These are phyloP conservation scores for Diarsia mendica DNA, from an alignment of 2,888 invertebrate species.

Conservation along the genomic window DNA sequence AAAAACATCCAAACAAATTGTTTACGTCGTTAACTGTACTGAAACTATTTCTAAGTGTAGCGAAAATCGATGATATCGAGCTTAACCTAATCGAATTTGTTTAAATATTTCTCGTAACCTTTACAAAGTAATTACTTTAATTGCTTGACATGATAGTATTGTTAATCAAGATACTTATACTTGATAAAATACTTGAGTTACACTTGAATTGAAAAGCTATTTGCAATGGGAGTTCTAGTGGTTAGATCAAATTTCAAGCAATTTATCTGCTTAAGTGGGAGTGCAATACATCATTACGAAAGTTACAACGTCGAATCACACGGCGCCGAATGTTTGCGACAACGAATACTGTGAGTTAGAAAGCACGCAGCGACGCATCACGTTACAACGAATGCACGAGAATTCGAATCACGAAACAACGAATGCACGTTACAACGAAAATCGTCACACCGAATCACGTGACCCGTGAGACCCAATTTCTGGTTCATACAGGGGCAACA, in stretches of 20 bases:
- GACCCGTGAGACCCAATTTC: not conserved
- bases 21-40: slow-evolving; percentile 8
- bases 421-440: too few relatives aligned
- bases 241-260: not conserved
- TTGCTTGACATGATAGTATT: slow-evolving; percentile 57
- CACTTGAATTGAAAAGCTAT: slow-evolving; percentile 33
- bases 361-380: too few relatives aligned
- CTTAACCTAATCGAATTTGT: slow-evolving; percentile 62
- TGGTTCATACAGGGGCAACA: not conserved
- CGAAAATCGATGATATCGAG: slow-evolving; percentile 62
- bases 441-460: too few relatives aligned
- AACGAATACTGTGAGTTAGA: too few relatives aligned
- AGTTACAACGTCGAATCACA: too few relatives aligned
- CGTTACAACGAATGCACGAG: too few relatives aligned
- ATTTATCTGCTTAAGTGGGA: slow-evolving; percentile 3
- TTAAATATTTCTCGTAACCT: slow-evolving; percentile 61
- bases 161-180: slow-evolving; percentile 57
- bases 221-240: not conserved
- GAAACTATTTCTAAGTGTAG: slow-evolving; percentile 60
- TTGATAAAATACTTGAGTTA: slow-evolving; percentile 32
- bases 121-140: slow-evolving; percentile 56
- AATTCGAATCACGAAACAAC: too few relatives aligned
- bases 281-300: too few relatives aligned
- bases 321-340: too few relatives aligned
- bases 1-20: too few relatives aligned